Evolutionary conservation across 2,797 vertebrate genomes (phyloP).

Genomic region (Novumbra hubbsi): DNA sequence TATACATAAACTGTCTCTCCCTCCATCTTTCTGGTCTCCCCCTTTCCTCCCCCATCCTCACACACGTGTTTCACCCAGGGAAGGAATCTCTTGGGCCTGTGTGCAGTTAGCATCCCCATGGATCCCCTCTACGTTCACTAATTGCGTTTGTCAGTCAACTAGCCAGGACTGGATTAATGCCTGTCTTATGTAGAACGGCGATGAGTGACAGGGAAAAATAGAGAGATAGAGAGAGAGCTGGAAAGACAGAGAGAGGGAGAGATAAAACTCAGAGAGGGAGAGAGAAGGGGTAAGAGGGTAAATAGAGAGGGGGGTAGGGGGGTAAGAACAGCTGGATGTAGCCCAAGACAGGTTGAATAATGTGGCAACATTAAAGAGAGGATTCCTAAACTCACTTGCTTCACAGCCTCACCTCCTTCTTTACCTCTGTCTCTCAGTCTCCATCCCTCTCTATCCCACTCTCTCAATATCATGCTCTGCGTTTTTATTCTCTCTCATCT

Average conservation of each 20-base stretch:
- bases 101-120: slow-evolving; percentile 53
- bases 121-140: slow-evolving; percentile 64
- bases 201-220: slow-evolving; percentile 17
- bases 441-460: not conserved
- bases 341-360: slow-evolving; percentile 66
- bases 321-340: slow-evolving; percentile 62
- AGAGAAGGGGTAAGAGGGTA: slow-evolving; percentile 8
- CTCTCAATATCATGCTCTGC: not conserved
- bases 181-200: slow-evolving; percentile 31
- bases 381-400: slow-evolving; percentile 56
- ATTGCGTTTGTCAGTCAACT: slow-evolving; percentile 76
- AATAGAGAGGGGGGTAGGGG: slow-evolving; percentile 28
- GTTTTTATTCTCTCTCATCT: not conserved
- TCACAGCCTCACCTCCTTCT: slow-evolving; percentile 26
- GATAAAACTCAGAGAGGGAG: slow-evolving; percentile 7
- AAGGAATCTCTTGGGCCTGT: slow-evolving; percentile 41
- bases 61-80: slow-evolving; percentile 60
- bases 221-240: slow-evolving; percentile 23
- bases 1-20: too few species aligned
- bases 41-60: slow-evolving; percentile 45
- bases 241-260: slow-evolving; percentile 23
- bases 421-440: slow-evolving; percentile 26
- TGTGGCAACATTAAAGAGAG: slow-evolving; percentile 58
- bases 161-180: slow-evolving; percentile 64
- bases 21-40: slow-evolving; percentile 26